Conservation (phyloP, 2,888 invertebrate genomes). For the Agriopis aurantiaria region DNA sequence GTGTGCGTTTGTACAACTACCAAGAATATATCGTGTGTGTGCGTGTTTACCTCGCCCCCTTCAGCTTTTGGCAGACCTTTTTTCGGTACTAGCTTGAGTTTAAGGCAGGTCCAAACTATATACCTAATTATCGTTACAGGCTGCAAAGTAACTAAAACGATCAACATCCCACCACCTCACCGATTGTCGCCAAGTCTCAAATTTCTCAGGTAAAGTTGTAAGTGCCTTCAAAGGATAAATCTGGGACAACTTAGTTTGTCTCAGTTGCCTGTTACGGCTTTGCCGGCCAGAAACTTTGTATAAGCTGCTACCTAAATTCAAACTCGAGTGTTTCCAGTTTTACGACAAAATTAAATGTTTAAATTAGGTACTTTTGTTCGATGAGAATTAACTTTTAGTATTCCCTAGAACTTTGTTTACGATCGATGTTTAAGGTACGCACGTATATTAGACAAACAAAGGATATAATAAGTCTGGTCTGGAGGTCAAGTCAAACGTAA, state of each 20-base stretch:
- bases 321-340: conserved; percentile 14
- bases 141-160: too few species aligned
- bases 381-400: conserved; percentile 15
- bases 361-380: conserved; percentile 10
- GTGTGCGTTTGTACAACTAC: too few species aligned
- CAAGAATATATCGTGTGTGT: too few species aligned
- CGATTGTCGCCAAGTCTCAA: conserved; percentile 13
- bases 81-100: too few species aligned
- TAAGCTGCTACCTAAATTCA: conserved; percentile 17
- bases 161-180: background rate
- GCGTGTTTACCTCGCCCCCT: too few species aligned
- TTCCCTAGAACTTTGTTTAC: conserved; percentile 14
- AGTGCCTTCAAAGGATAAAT: conserved; percentile 33
- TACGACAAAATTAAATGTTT: conserved; percentile 16
- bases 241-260: conserved; percentile 23
- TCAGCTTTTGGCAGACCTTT: too few species aligned
- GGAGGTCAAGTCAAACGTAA: too few species aligned
- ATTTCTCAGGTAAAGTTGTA: conserved; percentile 19
- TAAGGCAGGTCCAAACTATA: too few species aligned
- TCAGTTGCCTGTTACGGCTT: conserved; percentile 15
- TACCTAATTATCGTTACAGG: too few species aligned
- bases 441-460: too few species aligned
- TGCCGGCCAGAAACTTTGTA: conserved; percentile 13
- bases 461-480: too few species aligned
- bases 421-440: background rate